Evolutionary conservation across 1,140 invertebrate species (phyloP).

Genomic region (Coptotermes formosanus): DNA sequence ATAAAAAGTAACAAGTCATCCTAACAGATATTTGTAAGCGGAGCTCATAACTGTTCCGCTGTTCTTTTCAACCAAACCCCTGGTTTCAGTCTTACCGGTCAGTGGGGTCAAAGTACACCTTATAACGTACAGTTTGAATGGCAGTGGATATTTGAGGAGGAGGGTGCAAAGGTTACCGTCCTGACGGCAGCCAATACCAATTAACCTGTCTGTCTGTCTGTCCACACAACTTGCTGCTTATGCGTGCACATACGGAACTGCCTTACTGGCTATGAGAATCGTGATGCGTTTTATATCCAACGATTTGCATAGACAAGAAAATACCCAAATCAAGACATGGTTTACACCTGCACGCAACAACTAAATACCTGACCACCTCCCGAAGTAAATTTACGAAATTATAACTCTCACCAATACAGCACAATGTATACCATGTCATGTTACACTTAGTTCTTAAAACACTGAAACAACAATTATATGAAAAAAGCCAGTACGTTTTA

Average conservation of each 20-base stretch:
- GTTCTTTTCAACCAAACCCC: neutral
- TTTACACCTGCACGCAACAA: neutral
- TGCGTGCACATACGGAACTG: neutral
- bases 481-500: neutral
- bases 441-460: neutral
- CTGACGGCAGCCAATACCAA: conserved; percentile 5
- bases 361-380: neutral
- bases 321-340: neutral
- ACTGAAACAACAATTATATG: neutral
- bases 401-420: conserved; percentile 6
- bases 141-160: neutral
- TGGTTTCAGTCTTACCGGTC: neutral
- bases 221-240: neutral
- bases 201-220: conserved; percentile 13
- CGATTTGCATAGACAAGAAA: conserved; percentile 12
- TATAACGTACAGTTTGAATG: neutral
- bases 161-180: neutral
- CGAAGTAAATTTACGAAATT: neutral
- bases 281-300: neutral
- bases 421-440: neutral
- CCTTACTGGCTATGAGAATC: neutral
- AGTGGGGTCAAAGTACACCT: neutral
- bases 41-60: neutral
- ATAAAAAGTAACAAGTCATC: neutral
- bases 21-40: neutral